Evolutionary conservation across 2,113 vertebrate species (phyloP), one percentile per base, ranked within the genome.

Genomic region (Phodopus roborovskii): DNA sequence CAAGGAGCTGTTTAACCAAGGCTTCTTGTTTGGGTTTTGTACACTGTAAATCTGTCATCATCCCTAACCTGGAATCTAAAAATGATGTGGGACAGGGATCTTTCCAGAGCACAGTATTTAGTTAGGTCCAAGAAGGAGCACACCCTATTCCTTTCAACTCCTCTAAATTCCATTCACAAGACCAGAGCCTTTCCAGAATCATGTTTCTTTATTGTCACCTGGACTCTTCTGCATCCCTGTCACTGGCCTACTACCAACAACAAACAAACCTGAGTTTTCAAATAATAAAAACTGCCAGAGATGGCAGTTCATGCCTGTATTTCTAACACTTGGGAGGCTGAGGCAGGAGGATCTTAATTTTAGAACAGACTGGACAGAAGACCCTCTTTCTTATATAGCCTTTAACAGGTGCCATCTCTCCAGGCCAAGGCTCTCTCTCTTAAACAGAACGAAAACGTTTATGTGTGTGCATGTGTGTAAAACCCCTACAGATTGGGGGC

Each of bases 191-290:
- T 95, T 95, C 50, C 39, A 77, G 84, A 87, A 71, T 58, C 3
- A 50, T 3, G 24, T 36, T 70, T 81, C 28, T 12, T 92, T 68
- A 88, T 3, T 26, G 30, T 60, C 11, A 87, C 48, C 48, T 36
- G 26, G 26, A 77, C n/a, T 71, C 53, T 62, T 42, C 64, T 22
- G 0, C 48, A 66, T 79, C 62, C 88, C 92, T 88, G 3, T 48
- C 45, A 93, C 26, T 77, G 71, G 48, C 39, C 58, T 64, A 87
- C 22, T 58, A 73, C 48, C 79, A 93, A 75, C 48, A 88, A 58
- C 9, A 64, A 91, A 94, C 22, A 58, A 90, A 94, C 66, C 26
- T 15, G 75, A 85, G 39, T 92, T 95, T 91, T 73, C 77, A 94
- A 62, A 89, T 70, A 92, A 83, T n/a, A 88, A 92, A 45, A 77